Percentiles rank a stretch among this genome's conserved stretches.
Conservation (phyloP, 1,140 invertebrate genomes). For the Delia radicum region DNA sequence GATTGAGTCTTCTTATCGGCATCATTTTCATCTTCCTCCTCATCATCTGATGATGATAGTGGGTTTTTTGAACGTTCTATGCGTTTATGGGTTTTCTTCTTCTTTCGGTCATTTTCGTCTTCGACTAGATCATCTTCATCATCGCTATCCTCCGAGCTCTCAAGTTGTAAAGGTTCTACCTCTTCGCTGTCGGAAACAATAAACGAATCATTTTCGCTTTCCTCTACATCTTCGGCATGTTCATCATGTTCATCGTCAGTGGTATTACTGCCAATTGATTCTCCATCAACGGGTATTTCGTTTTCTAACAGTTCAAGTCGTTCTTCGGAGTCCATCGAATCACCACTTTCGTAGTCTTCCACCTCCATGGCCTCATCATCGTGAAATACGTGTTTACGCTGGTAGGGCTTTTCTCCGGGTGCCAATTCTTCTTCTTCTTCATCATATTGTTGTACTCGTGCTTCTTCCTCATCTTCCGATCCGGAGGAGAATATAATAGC, state of each 20-base stretch:
- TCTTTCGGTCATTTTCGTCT: constrained; percentile 2
- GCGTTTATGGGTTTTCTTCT: constrained; percentile 13
- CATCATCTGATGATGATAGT: neutral
- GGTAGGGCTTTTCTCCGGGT: constrained; percentile 7
- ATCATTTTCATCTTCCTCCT: neutral
- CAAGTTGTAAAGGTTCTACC: too few species aligned
- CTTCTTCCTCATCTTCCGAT: neutral
- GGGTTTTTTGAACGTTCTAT: neutral
- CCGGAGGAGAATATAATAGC: neutral
- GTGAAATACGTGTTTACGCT: constrained; percentile 31
- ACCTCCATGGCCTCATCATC: constrained; percentile 35
- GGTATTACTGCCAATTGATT: constrained; percentile 49
- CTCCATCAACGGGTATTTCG: constrained; percentile 38
- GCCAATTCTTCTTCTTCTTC: neutral
- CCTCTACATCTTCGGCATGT: constrained; percentile 29
- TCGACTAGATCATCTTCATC: constrained; percentile 8
- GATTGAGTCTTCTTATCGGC: neutral
- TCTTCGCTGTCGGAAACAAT: constrained; percentile 38
- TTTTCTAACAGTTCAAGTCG: constrained; percentile 41
- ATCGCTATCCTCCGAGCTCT: constrained; percentile 14
- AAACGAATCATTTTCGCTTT: constrained; percentile 38
- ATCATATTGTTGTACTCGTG: constrained; percentile 3
- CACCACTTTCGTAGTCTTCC: constrained; percentile 42
- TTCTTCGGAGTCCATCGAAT: constrained; percentile 42
- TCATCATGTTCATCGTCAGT: constrained; percentile 31